Evolutionary conservation across 1,140 invertebrate species (phyloP).

Genomic region (Drepana arcuata): DNA sequence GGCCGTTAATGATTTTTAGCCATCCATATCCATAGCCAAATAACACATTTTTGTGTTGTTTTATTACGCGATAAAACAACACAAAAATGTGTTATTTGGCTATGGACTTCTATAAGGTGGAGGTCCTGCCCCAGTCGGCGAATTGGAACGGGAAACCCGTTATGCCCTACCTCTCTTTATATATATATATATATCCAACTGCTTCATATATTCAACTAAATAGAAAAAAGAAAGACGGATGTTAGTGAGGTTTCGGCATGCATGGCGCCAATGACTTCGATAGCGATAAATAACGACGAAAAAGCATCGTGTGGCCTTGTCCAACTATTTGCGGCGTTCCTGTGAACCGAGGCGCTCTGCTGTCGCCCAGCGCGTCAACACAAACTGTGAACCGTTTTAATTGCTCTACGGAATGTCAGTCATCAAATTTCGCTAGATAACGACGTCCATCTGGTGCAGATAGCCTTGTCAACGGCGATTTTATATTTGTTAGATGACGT

Average conservation of each 20-base stretch:
- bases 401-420: slow-evolving; percentile 42
- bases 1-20: too few species aligned
- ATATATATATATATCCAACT: too few species aligned
- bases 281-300: slow-evolving; percentile 35
- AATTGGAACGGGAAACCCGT: too few species aligned
- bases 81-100: too few species aligned
- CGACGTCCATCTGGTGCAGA: slow-evolving; percentile 11
- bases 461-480: slow-evolving; percentile 11
- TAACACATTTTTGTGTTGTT: too few species aligned
- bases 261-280: slow-evolving; percentile 15
- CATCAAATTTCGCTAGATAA: slow-evolving; percentile 32
- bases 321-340: slow-evolving; percentile 50
- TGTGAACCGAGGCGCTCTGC: slow-evolving; percentile 16
- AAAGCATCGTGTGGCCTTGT: slow-evolving; percentile 48
- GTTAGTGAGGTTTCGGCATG: slow-evolving; percentile 16
- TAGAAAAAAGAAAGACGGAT: slow-evolving; percentile 23
- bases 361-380: slow-evolving; percentile 11
- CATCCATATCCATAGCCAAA: too few species aligned
- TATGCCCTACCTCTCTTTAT: too few species aligned
- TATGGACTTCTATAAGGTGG: too few species aligned
- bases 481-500: slow-evolving; percentile 6
- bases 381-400: slow-evolving; percentile 34
- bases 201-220: too few species aligned
- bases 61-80: too few species aligned
- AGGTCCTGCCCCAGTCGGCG: too few species aligned